Conservation (phyloP, 2,888 invertebrate genomes). For the Teleogryllus oceanicus region DNA sequence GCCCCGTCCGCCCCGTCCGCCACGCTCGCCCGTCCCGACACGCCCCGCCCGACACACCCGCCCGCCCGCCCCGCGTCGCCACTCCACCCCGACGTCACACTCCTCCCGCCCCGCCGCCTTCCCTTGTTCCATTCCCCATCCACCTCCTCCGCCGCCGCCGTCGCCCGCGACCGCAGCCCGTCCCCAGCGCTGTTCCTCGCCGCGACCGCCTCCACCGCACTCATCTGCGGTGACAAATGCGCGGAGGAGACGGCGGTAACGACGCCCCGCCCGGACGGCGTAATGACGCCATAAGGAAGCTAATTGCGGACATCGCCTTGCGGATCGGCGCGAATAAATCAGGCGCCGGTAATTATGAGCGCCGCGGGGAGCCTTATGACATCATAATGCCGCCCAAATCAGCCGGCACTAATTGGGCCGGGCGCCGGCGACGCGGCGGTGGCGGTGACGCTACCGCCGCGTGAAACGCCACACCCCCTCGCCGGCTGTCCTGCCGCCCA, state of each 20-base stretch:
- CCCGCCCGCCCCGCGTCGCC: too few species aligned
- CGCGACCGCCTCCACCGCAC: not conserved
- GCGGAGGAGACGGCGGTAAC: not conserved
- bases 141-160: too few species aligned
- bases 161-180: too few species aligned
- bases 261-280: not conserved
- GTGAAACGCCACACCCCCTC: too few species aligned
- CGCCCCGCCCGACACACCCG: too few species aligned
- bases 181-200: too few species aligned
- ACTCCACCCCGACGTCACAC: too few species aligned
- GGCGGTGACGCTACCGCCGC: not conserved
- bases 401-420: slow-evolving; percentile 4
- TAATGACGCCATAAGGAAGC: slow-evolving; percentile 18
- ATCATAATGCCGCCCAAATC: slow-evolving; percentile 18
- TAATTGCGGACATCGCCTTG: slow-evolving; percentile 9
- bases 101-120: too few species aligned
- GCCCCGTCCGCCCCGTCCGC: too few species aligned
- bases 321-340: not conserved
- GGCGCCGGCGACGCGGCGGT: not conserved
- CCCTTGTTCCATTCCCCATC: too few species aligned
- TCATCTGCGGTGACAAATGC: slow-evolving; percentile 18
- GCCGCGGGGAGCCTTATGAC: slow-evolving; percentile 12
- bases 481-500: too few species aligned
- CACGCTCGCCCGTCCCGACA: too few species aligned
- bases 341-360: slow-evolving; percentile 2